A percentile compares a stretch with the other conserved stretches of the same genome.
phyloP scores from a whole-genome alignment of 2,797 vertebrate genomes.

The Channa striata region DNA sequence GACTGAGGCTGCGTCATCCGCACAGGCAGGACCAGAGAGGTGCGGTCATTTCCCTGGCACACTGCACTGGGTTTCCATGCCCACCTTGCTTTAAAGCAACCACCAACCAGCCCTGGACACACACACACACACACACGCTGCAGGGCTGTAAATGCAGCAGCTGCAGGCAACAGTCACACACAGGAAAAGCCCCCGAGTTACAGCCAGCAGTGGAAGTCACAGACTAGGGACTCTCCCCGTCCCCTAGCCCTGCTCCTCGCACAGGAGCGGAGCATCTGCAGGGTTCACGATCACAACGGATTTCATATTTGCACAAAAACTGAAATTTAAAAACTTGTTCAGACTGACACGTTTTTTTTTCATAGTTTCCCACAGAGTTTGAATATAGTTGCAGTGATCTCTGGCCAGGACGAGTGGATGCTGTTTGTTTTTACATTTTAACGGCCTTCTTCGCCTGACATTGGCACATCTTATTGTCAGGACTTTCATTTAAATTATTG shows the following conservation, averaged over 20 bases:
- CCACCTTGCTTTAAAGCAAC: slow-evolving; percentile 50
- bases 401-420: no score
- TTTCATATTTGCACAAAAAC: no score
- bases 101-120: slow-evolving; percentile 34
- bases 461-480: no score
- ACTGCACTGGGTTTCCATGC: slow-evolving; percentile 43
- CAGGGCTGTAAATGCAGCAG: no score
- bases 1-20: slow-evolving; percentile 46
- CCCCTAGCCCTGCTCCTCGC: not conserved
- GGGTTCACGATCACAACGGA: no score
- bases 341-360: no score
- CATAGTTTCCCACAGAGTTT: no score
- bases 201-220: slow-evolving; percentile 50
- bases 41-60: slow-evolving; percentile 54
- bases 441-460: no score
- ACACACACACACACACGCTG: slow-evolving; percentile 9
- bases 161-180: slow-evolving; percentile 1
- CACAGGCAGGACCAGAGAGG: slow-evolving; percentile 35
- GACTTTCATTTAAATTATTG: no score
- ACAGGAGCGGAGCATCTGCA: slow-evolving; percentile 50
- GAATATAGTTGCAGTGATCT: no score
- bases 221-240: slow-evolving; percentile 40
- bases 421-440: no score
- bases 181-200: slow-evolving; percentile 68
- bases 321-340: no score